phyloP scores from a whole-genome alignment of 2,113 vertebrate species.

The Thermophis baileyi region DNA sequence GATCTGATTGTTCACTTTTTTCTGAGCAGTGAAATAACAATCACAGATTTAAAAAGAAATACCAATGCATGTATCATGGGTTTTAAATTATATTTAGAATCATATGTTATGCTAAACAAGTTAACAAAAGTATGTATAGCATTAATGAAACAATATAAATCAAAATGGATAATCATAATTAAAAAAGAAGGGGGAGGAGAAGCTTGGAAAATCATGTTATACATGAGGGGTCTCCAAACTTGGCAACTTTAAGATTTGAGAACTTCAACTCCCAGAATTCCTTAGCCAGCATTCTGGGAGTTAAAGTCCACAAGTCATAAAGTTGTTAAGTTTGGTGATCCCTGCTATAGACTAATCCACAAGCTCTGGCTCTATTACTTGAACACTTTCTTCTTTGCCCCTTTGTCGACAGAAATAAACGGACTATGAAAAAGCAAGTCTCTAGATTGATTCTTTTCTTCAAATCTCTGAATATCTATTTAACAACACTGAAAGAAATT shows the following conservation, averaged over 20 bases:
- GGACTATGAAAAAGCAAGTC: not conserved
- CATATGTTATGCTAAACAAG: not conserved
- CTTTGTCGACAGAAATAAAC: not conserved
- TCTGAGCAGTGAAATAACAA: not conserved
- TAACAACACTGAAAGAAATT: not conserved
- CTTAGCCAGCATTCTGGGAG: not conserved
- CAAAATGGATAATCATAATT: not conserved
- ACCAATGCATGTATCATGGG: not conserved
- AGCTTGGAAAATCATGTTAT: not conserved
- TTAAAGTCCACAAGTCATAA: not conserved
- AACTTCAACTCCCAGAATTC: not conserved
- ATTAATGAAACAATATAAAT: not conserved
- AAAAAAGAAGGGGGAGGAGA: not conserved
- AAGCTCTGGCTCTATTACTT: not conserved
- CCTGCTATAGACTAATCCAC: not conserved
- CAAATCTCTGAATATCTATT: not conserved
- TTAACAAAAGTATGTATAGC: not conserved
- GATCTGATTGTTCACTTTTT: not conserved
- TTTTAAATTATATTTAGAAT: not conserved
- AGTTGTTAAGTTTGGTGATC: not conserved
- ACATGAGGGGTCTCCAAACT: not conserved
- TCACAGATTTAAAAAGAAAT: not conserved
- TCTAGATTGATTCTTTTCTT: not conserved
- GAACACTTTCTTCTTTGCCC: not conserved
- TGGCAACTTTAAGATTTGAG: not conserved